Percentiles rank a stretch among this genome's conserved stretches.
These are phyloP conservation scores for Cardinalis cardinalis DNA, from an alignment of 2,113 vertebrate genomes.

Conservation along the genomic window DNA sequence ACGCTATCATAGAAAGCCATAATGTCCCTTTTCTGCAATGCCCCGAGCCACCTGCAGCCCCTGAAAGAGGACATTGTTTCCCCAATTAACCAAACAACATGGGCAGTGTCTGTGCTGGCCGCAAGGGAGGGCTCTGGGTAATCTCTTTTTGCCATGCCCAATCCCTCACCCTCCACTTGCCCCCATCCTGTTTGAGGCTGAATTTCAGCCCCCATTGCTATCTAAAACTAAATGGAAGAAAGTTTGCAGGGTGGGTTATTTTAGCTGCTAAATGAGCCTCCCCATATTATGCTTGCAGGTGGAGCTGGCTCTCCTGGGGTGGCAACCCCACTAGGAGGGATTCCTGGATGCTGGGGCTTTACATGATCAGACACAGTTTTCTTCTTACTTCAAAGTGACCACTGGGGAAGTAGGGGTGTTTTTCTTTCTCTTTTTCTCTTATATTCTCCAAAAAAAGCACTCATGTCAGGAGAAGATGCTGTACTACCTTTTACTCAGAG, in stretches of 20 bases:
- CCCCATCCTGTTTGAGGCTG: not conserved
- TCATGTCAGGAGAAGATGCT: not conserved
- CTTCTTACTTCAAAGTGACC: not conserved
- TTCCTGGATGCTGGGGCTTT: not conserved
- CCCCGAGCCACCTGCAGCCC: conserved; percentile 66
- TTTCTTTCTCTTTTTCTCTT: not conserved
- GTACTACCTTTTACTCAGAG: not conserved
- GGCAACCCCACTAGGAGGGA: not conserved
- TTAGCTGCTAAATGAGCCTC: not conserved
- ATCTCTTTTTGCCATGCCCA: not conserved
- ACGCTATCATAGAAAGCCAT: not conserved
- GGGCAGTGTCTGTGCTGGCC: conserved; percentile 29
- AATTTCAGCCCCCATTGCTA: not conserved
- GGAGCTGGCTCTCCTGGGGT: not conserved
- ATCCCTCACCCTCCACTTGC: not conserved
- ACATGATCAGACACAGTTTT: not conserved
- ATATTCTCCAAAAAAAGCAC: not conserved
- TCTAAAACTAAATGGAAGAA: not conserved
- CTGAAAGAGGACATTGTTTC: conserved; percentile 73
- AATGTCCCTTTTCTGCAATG: conserved; percentile 54
- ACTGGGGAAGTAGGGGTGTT: not conserved
- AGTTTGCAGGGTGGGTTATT: not conserved
- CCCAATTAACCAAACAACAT: conserved; percentile 39
- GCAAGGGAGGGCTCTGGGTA: not conserved
- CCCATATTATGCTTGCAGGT: not conserved